These are phyloP conservation scores for Drosophila algonquin DNA, from an alignment of 2,888 invertebrate species.

Conservation along the genomic window DNA sequence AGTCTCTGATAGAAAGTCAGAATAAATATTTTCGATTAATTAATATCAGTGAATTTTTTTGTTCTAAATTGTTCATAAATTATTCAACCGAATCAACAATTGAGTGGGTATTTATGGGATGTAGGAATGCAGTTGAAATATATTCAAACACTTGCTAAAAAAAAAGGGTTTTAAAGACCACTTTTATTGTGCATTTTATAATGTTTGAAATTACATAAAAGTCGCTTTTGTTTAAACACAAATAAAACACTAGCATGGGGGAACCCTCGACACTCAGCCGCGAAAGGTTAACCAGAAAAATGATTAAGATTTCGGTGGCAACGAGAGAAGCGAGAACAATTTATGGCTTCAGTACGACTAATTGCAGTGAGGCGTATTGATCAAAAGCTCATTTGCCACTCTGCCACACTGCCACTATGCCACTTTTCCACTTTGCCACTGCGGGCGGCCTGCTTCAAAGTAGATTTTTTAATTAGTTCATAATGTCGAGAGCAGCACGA, in stretches of 20 bases:
- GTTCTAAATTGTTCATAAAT: too few relatives aligned
- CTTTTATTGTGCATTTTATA: too few relatives aligned
- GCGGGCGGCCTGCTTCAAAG: slow-evolving; percentile 64
- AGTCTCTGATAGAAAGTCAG: slow-evolving; percentile 65
- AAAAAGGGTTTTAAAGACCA: too few relatives aligned
- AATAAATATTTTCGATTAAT: slow-evolving; percentile 69
- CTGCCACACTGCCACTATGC: background rate
- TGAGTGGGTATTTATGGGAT: background rate
- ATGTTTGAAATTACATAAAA: background rate
- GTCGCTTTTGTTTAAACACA: background rate
- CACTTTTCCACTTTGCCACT: slow-evolving; percentile 2
- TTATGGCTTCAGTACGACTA: slow-evolving; percentile 56
- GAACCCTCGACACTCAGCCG: slow-evolving; percentile 15
- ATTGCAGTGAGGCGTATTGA: slow-evolving; percentile 64
- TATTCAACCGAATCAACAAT: background rate
- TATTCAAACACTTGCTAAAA: too few relatives aligned
- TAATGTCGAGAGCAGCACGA: slow-evolving; percentile 60
- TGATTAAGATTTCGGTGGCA: slow-evolving; percentile 51
- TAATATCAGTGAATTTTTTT: background rate
- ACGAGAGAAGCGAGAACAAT: slow-evolving; percentile 28
- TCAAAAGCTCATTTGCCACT: slow-evolving; percentile 57
- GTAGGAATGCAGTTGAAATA: background rate
- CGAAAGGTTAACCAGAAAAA: slow-evolving; percentile 64
- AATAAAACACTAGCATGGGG: background rate
- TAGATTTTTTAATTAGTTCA: slow-evolving; percentile 67